Evolutionary conservation across 53 echinoderm and acorn worm species (phyloP).

Genomic region (Henricia sp.): DNA sequence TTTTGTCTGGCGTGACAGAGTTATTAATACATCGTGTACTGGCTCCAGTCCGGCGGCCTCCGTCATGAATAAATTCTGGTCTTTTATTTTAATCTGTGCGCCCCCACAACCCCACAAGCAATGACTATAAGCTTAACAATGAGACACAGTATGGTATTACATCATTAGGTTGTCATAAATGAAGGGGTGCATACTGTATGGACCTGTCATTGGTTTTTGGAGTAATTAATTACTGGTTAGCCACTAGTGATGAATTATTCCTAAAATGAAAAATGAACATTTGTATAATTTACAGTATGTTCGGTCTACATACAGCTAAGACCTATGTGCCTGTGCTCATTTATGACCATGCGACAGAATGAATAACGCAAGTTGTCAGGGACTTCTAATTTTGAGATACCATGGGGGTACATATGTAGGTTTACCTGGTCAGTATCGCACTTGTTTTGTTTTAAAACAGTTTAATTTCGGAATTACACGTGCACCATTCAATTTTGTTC

Average conservation of each 20-base stretch:
- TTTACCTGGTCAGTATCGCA: too few relatives aligned
- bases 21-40: constrained; percentile 44
- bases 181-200: background rate
- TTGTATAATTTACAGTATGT: background rate
- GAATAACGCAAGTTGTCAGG: too few relatives aligned
- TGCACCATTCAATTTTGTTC: too few relatives aligned
- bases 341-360: too few relatives aligned
- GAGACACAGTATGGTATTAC: background rate
- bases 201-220: background rate
- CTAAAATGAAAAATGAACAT: background rate
- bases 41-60: constrained; percentile 49
- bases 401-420: too few relatives aligned
- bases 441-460: too few relatives aligned
- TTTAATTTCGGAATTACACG: too few relatives aligned
- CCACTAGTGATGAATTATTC: background rate
- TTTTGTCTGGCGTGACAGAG: constrained; percentile 36
- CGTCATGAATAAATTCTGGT: constrained; percentile 19
- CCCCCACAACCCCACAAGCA: too few relatives aligned
- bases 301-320: too few relatives aligned
- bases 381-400: too few relatives aligned
- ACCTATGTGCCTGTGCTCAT: too few relatives aligned
- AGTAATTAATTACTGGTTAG: background rate
- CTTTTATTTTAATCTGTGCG: background rate
- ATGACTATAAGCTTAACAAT: background rate
- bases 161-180: background rate